These are phyloP conservation scores for Nematopogon swammerdamellus DNA, from an alignment of 2,888 invertebrate genomes.

Conservation along the genomic window DNA sequence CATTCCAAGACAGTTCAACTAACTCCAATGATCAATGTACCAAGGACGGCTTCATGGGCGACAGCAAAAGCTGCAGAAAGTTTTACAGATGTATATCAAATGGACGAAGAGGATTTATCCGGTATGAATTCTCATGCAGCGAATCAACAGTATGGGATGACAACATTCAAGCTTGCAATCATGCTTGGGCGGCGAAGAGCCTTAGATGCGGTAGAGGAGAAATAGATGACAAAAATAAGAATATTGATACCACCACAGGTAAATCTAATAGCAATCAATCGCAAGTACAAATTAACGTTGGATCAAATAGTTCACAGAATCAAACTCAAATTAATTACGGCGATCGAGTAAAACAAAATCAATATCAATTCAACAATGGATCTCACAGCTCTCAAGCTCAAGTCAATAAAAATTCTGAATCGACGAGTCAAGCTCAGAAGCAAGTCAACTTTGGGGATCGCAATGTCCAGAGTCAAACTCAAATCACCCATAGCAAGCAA, in stretches of 20 bases:
- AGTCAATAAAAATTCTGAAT: constrained; percentile 19
- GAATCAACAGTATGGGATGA: constrained; percentile 79
- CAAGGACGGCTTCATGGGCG: constrained; percentile 71
- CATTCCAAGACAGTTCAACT: constrained; percentile 1
- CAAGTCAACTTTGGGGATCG: constrained; percentile 24
- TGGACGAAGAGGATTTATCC: constrained; percentile 59
- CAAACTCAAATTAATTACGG: constrained; percentile 28
- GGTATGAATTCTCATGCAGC: constrained; percentile 72
- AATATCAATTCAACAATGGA: constrained; percentile 6
- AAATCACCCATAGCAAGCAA: constrained; percentile 25
- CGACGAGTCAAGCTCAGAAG: constrained; percentile 25
- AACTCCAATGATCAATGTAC: constrained; percentile 38
- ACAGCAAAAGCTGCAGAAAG: constrained; percentile 68
- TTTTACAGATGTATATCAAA: constrained; percentile 76
- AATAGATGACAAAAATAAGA: constrained; percentile 13
- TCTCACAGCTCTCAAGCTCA: constrained; percentile 21
- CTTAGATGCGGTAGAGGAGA: constrained; percentile 32
- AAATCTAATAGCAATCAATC: constrained; percentile 12
- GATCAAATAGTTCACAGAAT: constrained; percentile 19
- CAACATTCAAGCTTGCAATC: constrained; percentile 66
- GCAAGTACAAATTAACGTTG: constrained; percentile 26
- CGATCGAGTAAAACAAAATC: constrained; percentile 13
- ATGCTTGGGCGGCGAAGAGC: constrained; percentile 59
- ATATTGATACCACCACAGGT: neutral
- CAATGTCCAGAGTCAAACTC: constrained; percentile 26